Evolutionary conservation across 1,140 invertebrate species (phyloP), one percentile per base, ranked within the genome.

Genomic region (Rhizoglyphus robini): DNA sequence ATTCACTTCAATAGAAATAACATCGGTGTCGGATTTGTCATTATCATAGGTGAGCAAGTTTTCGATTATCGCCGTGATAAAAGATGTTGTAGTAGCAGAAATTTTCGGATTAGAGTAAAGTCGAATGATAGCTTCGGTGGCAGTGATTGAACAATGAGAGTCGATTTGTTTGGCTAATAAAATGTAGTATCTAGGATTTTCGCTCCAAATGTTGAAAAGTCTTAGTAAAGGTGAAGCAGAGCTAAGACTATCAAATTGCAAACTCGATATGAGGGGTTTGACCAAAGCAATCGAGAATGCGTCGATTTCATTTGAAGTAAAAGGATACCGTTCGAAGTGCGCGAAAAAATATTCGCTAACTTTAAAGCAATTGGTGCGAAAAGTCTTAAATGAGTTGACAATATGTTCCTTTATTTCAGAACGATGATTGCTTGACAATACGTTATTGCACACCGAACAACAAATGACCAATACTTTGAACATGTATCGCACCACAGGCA

Each of bases 151-250:
- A 66, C 78, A 70, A 48, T 74, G 60, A 13, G 77, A 72, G 48
- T 79, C 72, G 34, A 79, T 73, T 67, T 78, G 72, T 71, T 87
- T 87, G 0, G 81, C 78, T 32, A 92, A 78, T 4, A 91, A 74
- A 25, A 80, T 71, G 74, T 85, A 87, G 74, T 85, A 89, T 75
- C 78, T 80, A 4, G 86, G 82, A 76, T 87, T 84, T 68, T 82
- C 77, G 66, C 84, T 82, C 88, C 90, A 95, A 1, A 79, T 75
- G 2, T 81, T 75, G 8, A 94, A 80, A 2, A 95, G 75, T 74
- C 86, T 89, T 13, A 94, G 75, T 54, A 94, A 74, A 1, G 85
- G 81, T 3, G 90, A 91, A 1, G 89, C 88, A 71, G 82, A 86
- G 69, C 89, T 83, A 60, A 92, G 83, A 31, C 88, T 85, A 73